A percentile compares a stretch with the other conserved stretches of the same genome.
phyloP scores from a whole-genome alignment of 2,797 vertebrate species.

The Choloepus didactylus region DNA sequence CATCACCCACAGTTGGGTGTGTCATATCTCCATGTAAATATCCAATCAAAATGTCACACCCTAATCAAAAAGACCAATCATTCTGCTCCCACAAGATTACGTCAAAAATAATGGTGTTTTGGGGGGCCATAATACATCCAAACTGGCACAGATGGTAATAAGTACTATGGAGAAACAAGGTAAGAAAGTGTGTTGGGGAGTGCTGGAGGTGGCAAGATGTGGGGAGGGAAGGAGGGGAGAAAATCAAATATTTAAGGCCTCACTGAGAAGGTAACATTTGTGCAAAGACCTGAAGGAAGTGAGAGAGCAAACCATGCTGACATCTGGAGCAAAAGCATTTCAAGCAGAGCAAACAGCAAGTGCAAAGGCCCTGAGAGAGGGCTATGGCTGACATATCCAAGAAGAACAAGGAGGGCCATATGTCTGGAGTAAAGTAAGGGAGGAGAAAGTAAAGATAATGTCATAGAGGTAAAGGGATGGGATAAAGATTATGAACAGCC shows the following conservation, averaged over 20 bases:
- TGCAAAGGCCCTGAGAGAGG: slow-evolving; percentile 4
- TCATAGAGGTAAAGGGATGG: background rate
- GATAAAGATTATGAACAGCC: background rate
- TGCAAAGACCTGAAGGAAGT: background rate
- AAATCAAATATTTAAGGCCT: background rate
- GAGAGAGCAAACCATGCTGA: background rate
- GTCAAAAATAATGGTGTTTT: no score
- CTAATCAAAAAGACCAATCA: no score
- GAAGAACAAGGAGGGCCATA: background rate
- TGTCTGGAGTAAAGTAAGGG: background rate
- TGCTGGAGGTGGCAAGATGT: background rate
- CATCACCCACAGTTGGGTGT: no score
- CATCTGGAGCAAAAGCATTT: background rate
- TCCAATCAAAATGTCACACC: no score
- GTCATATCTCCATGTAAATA: no score
- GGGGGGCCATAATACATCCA: no score
- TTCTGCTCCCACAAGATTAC: no score
- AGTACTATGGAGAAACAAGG: background rate
- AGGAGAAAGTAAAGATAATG: background rate
- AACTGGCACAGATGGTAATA: no score
- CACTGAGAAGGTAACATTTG: background rate
- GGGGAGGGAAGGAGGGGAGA: background rate
- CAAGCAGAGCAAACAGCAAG: background rate
- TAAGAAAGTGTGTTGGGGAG: background rate
- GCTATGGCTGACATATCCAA: background rate